Percentiles rank a stretch among this genome's conserved stretches.
These are phyloP conservation scores for Ridgeia piscesae DNA, from an alignment of 1,140 invertebrate species.

Conservation along the genomic window DNA sequence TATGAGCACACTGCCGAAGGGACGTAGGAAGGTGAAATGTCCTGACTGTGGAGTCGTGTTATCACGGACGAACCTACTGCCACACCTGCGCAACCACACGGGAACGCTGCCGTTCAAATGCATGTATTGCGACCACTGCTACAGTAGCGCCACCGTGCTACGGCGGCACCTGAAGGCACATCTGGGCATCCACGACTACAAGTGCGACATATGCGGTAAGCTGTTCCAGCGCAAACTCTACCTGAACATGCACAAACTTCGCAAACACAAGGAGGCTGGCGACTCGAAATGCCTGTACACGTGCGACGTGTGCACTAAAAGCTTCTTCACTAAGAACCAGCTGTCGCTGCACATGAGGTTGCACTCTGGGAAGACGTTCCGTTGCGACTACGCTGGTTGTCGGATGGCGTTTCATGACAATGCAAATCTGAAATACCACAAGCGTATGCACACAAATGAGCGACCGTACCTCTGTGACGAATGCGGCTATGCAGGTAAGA, in stretches of 20 bases:
- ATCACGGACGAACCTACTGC: conserved; percentile 42
- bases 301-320: conserved; percentile 66
- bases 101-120: conserved; percentile 44
- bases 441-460: conserved; percentile 25
- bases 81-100: conserved; percentile 48
- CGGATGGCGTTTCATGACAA: conserved; percentile 56
- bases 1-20: neutral
- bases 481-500: conserved; percentile 28
- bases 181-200: conserved; percentile 40
- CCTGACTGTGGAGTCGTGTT: conserved; percentile 47
- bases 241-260: conserved; percentile 66
- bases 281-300: conserved; percentile 44
- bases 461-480: conserved; percentile 27
- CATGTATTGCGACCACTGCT: conserved; percentile 42
- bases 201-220: conserved; percentile 66
- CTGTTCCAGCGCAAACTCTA: conserved; percentile 63
- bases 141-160: conserved; percentile 41
- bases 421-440: conserved; percentile 36
- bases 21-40: conserved; percentile 33
- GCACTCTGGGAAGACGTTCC: conserved; percentile 63
- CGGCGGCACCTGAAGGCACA: conserved; percentile 49
- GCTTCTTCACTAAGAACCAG: conserved; percentile 63
- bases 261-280: conserved; percentile 61
- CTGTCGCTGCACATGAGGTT: conserved; percentile 67
- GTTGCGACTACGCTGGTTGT: conserved; percentile 62